A percentile compares a stretch with the other conserved stretches of the same genome.
Conservation (phyloP, 92 coral and sea anemone species). For the Phenganax stokvisi region DNA sequence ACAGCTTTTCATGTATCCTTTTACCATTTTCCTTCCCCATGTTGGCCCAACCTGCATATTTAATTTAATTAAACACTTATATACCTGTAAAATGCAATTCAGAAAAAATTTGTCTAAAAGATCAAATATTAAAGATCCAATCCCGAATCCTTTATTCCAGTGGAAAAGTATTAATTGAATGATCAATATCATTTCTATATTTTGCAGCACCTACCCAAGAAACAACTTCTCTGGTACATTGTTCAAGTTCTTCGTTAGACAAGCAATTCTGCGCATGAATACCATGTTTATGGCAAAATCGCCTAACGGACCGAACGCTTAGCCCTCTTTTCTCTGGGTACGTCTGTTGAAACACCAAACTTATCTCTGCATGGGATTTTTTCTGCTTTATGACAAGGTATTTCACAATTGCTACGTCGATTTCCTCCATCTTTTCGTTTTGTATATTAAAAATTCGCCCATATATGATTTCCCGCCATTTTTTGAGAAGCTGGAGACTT, state of each 20-base stretch:
- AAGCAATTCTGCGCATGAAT: constrained; percentile 40
- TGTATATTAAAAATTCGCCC: too few species aligned
- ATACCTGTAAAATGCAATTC: too few species aligned
- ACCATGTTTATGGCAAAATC: constrained; percentile 39
- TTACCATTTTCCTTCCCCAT: constrained; percentile 55
- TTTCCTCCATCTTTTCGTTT: too few species aligned
- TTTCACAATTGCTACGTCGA: background rate
- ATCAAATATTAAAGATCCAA: too few species aligned
- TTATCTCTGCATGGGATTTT: constrained; percentile 30
- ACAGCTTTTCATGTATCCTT: constrained; percentile 45
- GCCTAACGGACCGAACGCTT: constrained; percentile 41
- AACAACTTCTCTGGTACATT: constrained; percentile 42
- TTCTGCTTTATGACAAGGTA: background rate
- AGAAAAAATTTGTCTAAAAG: too few species aligned
- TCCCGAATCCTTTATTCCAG: too few species aligned
- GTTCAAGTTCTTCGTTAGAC: constrained; percentile 45
- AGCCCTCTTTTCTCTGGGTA: constrained; percentile 43
- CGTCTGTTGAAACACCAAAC: constrained; percentile 41
- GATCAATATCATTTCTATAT: too few species aligned
- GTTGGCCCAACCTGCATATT: constrained; percentile 50
- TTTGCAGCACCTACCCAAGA: constrained; percentile 32
- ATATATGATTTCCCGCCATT: too few species aligned
- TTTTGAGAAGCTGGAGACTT: too few species aligned
- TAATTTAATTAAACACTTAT: too few species aligned
- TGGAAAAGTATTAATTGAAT: too few species aligned